Evolutionary conservation across 2,888 invertebrate genomes (phyloP), one percentile per base, ranked within the genome.

Genomic region (Crioceris asparagi): DNA sequence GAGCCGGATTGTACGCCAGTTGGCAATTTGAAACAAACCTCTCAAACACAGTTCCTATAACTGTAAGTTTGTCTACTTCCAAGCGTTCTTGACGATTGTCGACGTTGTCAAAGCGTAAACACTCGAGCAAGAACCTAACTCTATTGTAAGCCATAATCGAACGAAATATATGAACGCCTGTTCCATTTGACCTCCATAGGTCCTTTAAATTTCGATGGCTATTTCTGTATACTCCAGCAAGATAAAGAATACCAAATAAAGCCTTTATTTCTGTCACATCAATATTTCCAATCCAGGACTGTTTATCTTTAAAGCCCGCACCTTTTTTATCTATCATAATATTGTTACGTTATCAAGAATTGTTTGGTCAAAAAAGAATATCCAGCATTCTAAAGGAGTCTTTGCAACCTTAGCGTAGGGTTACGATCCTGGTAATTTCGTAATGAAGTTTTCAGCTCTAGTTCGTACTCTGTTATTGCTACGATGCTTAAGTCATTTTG

Each of bases 101-200:
- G n/a, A 29, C 14, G 18, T 35, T 29, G 14, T 35, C 35, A 15
- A 35, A 29, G 10, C 21, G 29, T 18, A 37, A 14, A 17, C 17
- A 17, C 18, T 12, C 19, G 17, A 37, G 17, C 14, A 37, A 18
- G 21, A 32, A 32, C 11, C 10, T 17, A 23, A 37, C 2, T 32
- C 37, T 31, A 31, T 32, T 37, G 16, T 19, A 17, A 25, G 37
- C 17, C 32, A 31, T 26, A n/a, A 37, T 32, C 26, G 26, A 12
- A 17, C 26, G 37, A 32, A 17, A 27, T 26, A 31, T 32, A 32
- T 37, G 17, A n/a, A 32, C 14, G n/a, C 25, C 17, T 18, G 12
- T 29, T 19, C 21, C 36, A 36, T 36, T 30, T 36, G 36, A 21
- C 18, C 16, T 14, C 29, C 36, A 36, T 8, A 36, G 14, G 14